Evolutionary conservation across 2,113 vertebrate species (phyloP).

Genomic region (Carollia perspicillata): DNA sequence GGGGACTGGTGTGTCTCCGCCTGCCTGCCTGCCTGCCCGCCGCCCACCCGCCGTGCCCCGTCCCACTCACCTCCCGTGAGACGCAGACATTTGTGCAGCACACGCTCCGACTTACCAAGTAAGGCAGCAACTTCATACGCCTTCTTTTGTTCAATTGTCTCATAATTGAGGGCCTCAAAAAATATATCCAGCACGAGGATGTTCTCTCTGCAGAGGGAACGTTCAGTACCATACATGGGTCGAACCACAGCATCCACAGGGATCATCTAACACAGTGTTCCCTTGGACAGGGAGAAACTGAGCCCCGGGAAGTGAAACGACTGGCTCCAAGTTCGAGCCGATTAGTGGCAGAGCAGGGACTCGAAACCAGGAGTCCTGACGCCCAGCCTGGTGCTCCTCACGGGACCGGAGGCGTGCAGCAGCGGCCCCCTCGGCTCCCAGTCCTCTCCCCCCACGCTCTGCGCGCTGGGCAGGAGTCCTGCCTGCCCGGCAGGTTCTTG

Average conservation of each 20-base stretch:
- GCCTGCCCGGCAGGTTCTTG: too few relatives aligned
- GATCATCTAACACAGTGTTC: not conserved
- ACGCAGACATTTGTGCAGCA: not conserved
- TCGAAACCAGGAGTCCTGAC: not conserved
- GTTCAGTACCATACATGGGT: not conserved
- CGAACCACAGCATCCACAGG: not conserved
- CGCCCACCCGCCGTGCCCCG: not conserved
- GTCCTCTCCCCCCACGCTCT: not conserved
- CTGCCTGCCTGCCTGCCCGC: not conserved
- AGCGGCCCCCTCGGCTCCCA: too few relatives aligned
- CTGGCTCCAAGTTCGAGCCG: not conserved
- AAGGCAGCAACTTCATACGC: slow-evolving; percentile 98
- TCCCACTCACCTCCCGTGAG: not conserved
- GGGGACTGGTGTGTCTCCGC: not conserved
- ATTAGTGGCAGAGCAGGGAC: not conserved
- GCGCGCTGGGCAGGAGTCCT: not conserved
- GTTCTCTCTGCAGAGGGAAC: slow-evolving; percentile 90
- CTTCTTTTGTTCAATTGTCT: slow-evolving; percentile 99
- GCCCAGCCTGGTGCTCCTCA: not conserved
- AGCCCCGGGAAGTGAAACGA: not conserved
- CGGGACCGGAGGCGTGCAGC: not conserved
- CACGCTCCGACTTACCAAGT: slow-evolving; percentile 85
- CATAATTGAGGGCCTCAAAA: slow-evolving; percentile 98
- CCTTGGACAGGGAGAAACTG: not conserved
- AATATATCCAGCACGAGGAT: slow-evolving; percentile 98